phyloP scores from a whole-genome alignment of 2,113 vertebrate species.

The Equus przewalskii region DNA sequence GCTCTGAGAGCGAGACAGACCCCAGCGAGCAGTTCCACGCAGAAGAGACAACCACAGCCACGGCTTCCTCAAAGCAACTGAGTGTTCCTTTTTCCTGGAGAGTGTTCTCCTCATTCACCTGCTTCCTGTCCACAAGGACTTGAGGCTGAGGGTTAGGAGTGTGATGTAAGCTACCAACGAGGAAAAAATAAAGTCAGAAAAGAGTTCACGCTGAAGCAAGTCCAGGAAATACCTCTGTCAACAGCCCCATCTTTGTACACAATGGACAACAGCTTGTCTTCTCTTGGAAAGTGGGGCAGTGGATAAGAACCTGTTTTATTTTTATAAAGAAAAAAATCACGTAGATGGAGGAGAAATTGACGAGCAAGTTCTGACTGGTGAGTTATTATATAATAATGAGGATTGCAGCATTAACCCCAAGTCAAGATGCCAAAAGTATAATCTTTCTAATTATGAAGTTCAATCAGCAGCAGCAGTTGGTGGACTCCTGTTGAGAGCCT shows the following conservation, averaged over 20 bases:
- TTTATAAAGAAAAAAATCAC: conserved; percentile 43
- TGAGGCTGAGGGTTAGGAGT: neutral
- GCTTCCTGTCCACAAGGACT: neutral
- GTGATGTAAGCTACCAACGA: neutral
- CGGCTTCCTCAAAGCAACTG: neutral
- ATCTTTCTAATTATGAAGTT: conserved; percentile 65
- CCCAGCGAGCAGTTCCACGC: neutral
- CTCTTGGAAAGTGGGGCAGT: neutral
- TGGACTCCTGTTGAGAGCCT: neutral
- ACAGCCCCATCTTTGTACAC: neutral
- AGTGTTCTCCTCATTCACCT: neutral
- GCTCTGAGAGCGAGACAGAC: neutral
- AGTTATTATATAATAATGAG: conserved; percentile 72
- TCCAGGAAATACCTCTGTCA: neutral
- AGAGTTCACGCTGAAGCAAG: neutral
- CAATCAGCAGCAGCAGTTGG: neutral
- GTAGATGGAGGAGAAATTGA: conserved; percentile 32
- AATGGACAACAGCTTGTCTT: neutral
- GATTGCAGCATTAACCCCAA: conserved; percentile 35
- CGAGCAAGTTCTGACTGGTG: conserved; percentile 72
- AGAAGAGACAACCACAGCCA: neutral
- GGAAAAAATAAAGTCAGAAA: neutral
- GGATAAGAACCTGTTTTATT: conserved; percentile 38
- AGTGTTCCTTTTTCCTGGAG: neutral
- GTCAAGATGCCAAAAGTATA: conserved; percentile 65